A percentile compares a stretch with the other conserved stretches of the same genome.
These are phyloP conservation scores for Coracias cyanogaster DNA, from an alignment of 2,797 vertebrate species.

Conservation along the genomic window DNA sequence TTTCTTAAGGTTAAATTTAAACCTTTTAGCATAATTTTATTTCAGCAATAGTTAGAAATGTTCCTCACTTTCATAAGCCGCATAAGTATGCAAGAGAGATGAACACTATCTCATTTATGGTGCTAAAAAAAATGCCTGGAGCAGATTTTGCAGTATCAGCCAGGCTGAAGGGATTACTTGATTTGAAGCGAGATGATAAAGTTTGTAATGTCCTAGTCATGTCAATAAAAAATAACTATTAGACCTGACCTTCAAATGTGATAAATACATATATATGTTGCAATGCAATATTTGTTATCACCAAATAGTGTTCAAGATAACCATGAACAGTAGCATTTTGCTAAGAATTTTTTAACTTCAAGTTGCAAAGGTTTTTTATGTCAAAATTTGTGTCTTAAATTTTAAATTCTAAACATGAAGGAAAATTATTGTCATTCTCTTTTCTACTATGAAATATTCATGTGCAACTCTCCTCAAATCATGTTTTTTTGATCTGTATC, in stretches of 20 bases:
- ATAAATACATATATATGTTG: background rate
- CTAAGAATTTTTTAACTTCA: background rate
- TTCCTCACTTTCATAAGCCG: background rate
- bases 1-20: conserved; percentile 18
- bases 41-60: conserved; percentile 6
- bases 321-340: background rate
- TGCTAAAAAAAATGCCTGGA: conserved; percentile 16
- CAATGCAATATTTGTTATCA: background rate
- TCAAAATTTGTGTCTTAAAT: background rate
- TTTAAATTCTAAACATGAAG: background rate
- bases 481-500: background rate
- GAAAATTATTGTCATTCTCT: background rate
- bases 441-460: background rate
- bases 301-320: background rate
- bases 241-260: background rate
- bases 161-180: conserved; percentile 30
- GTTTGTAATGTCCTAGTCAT: conserved; percentile 7
- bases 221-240: conserved; percentile 22
- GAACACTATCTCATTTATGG: background rate
- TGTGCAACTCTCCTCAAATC: background rate
- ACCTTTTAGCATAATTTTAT: background rate
- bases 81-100: background rate
- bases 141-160: conserved; percentile 33
- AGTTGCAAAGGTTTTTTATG: background rate
- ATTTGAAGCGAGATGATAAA: conserved; percentile 28